Conservation (phyloP, 2,797 vertebrate genomes). For the Fundulus diaphanus region DNA sequence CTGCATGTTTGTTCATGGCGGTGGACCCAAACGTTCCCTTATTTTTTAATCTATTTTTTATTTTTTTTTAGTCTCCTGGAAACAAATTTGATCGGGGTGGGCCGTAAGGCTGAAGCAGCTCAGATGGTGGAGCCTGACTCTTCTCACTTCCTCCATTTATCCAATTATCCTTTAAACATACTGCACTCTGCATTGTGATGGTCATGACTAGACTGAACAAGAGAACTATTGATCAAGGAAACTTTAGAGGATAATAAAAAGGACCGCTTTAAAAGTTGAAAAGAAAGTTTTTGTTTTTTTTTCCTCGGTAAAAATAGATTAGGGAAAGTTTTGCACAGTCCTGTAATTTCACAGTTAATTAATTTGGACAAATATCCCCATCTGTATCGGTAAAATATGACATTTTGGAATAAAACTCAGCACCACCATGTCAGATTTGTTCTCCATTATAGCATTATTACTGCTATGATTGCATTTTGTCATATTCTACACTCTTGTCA, state of each 20-base stretch:
- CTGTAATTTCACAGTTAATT: background rate
- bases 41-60: no score
- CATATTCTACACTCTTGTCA: background rate
- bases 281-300: background rate
- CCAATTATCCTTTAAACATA: background rate
- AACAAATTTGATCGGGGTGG: no score
- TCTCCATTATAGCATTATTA: background rate
- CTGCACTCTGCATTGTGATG: background rate
- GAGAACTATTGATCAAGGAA: constrained; percentile 4
- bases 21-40: no score
- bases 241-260: background rate
- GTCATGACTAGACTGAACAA: background rate
- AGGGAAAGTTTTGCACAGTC: background rate
- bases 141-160: background rate
- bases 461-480: background rate
- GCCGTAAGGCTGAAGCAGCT: no score
- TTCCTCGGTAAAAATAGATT: background rate
- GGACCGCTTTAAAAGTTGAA: background rate
- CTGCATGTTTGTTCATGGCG: background rate
- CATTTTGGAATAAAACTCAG: background rate
- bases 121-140: no score
- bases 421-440: background rate
- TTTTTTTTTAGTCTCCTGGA: no score
- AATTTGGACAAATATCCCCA: background rate
- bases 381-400: background rate